Evolutionary conservation across 1,140 invertebrate species (phyloP).

Genomic region (Bombus pascuorum): DNA sequence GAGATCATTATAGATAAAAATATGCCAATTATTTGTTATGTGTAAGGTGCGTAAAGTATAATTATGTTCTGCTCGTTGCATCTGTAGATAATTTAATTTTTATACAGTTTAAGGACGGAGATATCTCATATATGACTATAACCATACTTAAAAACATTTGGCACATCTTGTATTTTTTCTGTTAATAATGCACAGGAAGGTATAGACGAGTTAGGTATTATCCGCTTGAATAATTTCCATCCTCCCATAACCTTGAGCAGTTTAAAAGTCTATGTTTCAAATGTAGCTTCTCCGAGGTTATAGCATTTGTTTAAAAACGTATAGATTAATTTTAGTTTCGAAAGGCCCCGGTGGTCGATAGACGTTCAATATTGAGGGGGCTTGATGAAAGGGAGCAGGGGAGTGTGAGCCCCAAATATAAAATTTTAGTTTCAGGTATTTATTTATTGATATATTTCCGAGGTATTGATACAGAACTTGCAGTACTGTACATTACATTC

Average conservation of each 20-base stretch:
- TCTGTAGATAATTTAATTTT: too few relatives aligned
- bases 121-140: background rate
- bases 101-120: background rate
- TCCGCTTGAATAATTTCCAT: background rate
- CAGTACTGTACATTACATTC: too few relatives aligned
- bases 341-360: too few relatives aligned
- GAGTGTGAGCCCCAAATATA: too few relatives aligned
- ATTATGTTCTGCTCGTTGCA: background rate
- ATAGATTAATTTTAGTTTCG: background rate
- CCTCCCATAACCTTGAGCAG: background rate
- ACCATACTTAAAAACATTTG: background rate
- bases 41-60: accelerated
- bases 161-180: background rate
- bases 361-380: too few relatives aligned
- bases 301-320: background rate
- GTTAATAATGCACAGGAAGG: background rate
- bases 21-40: background rate
- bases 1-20: background rate
- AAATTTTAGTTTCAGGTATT: too few relatives aligned
- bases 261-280: background rate
- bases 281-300: too few relatives aligned
- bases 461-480: too few relatives aligned
- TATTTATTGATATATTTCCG: too few relatives aligned
- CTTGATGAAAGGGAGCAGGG: too few relatives aligned
- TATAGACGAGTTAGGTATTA: background rate